phyloP scores from a whole-genome alignment of 2,888 invertebrate genomes.

The Orthonevra nobilis region DNA sequence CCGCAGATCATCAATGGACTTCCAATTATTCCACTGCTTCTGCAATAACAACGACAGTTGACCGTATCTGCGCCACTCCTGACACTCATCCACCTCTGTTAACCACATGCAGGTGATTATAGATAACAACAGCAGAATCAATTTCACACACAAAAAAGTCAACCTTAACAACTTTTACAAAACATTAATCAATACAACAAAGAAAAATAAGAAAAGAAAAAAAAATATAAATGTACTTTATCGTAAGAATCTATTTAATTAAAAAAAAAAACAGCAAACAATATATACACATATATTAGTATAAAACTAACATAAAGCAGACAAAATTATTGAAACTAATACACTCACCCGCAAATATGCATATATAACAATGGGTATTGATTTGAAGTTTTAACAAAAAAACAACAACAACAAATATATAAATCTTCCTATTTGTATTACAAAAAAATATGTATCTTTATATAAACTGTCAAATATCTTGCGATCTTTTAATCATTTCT shows the following conservation, averaged over 20 bases:
- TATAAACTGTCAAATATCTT: constrained; percentile 57
- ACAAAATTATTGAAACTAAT: constrained; percentile 33
- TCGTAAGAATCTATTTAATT: constrained; percentile 60
- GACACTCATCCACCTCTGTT: constrained; percentile 42
- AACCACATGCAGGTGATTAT: constrained; percentile 58
- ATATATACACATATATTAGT: not conserved
- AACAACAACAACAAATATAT: constrained; percentile 8
- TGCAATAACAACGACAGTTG: constrained; percentile 35
- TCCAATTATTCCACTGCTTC: constrained; percentile 22
- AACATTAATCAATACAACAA: constrained; percentile 34
- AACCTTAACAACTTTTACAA: too few species aligned
- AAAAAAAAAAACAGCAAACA: constrained; percentile 15
- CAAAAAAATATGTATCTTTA: constrained; percentile 35
- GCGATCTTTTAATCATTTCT: constrained; percentile 65
- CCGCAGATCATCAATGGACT: constrained; percentile 53
- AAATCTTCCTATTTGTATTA: constrained; percentile 65
- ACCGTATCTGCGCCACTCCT: constrained; percentile 56
- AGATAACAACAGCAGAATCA: constrained; percentile 50
- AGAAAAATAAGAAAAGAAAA: constrained; percentile 17
- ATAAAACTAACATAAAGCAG: constrained; percentile 11
- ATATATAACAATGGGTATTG: constrained; percentile 55
- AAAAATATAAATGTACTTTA: constrained; percentile 41
- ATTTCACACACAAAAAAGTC: constrained; percentile 10
- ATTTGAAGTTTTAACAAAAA: constrained; percentile 24
- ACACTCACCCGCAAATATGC: constrained; percentile 38